Percentiles rank a stretch among this genome's conserved stretches.
phyloP scores from a whole-genome alignment of 2,113 vertebrate species.

The Chinchilla lanigera region DNA sequence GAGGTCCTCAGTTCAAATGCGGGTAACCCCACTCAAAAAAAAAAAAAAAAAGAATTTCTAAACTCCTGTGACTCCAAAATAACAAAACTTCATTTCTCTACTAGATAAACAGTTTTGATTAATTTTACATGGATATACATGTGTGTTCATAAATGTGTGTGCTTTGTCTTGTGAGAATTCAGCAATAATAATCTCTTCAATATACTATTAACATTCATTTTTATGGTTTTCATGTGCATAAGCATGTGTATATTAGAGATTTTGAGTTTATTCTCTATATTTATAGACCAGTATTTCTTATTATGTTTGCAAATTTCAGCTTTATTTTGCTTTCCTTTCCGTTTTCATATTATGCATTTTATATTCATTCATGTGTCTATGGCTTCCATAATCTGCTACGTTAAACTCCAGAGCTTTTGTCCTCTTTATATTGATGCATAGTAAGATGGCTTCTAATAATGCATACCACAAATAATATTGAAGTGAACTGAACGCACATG shows the following conservation, averaged over 20 bases:
- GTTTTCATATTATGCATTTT: neutral
- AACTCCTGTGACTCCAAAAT: no score
- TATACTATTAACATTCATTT: neutral
- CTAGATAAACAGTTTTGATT: neutral
- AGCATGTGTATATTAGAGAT: neutral
- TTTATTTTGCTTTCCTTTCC: neutral
- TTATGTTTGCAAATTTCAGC: neutral
- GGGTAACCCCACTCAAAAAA: no score
- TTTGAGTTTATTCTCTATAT: neutral
- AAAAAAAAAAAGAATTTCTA: neutral
- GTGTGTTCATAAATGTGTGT: neutral
- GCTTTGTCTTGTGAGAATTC: neutral
- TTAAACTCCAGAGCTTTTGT: neutral
- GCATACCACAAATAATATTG: neutral
- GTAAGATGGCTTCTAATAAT: neutral
- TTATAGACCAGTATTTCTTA: neutral
- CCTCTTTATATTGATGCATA: neutral
- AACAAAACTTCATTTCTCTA: no score
- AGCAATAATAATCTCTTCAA: neutral
- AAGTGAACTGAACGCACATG: neutral
- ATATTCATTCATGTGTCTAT: neutral
- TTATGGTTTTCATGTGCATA: neutral
- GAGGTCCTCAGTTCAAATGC: no score
- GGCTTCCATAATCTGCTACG: neutral
- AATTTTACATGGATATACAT: neutral